Percentiles rank a stretch among this genome's conserved stretches.
Evolutionary conservation across 2,888 invertebrate genomes (phyloP).

Genomic region (Catotricha subobsoleta): DNA sequence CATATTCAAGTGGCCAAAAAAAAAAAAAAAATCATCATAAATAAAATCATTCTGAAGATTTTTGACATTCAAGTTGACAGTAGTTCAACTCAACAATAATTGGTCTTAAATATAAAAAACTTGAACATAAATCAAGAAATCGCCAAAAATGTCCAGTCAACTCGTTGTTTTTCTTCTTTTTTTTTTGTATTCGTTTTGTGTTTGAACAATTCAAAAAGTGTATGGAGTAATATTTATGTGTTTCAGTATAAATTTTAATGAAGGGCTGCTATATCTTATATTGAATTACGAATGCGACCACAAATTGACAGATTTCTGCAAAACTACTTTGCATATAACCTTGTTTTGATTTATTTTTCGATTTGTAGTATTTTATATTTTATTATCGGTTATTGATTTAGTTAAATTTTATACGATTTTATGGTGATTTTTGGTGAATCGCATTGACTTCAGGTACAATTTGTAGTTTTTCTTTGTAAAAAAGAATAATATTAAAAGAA

Average conservation of each 20-base stretch:
- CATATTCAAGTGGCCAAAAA: too few relatives aligned
- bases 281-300: constrained; percentile 4
- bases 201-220: not conserved
- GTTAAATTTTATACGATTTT: too few relatives aligned
- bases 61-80: constrained; percentile 1
- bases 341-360: constrained; percentile 7
- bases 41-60: constrained; percentile 1
- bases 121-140: constrained; percentile 4
- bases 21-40: constrained; percentile 1
- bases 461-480: too few relatives aligned
- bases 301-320: constrained; percentile 6
- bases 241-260: constrained; percentile 4
- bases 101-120: constrained; percentile 1
- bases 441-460: too few relatives aligned
- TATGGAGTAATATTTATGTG: constrained; percentile 4
- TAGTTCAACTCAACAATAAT: not conserved
- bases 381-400: not conserved
- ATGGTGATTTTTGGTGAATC: too few relatives aligned
- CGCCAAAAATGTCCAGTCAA: not conserved
- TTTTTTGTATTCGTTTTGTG: not conserved
- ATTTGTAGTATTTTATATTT: too few relatives aligned
- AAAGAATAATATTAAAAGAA: too few relatives aligned
- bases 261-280: constrained; percentile 2
- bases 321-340: constrained; percentile 6
- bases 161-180: not conserved